Percentiles rank a stretch among this genome's conserved stretches.
Conservation (phyloP, 2,113 vertebrate genomes). For the Anguilla japonica region DNA sequence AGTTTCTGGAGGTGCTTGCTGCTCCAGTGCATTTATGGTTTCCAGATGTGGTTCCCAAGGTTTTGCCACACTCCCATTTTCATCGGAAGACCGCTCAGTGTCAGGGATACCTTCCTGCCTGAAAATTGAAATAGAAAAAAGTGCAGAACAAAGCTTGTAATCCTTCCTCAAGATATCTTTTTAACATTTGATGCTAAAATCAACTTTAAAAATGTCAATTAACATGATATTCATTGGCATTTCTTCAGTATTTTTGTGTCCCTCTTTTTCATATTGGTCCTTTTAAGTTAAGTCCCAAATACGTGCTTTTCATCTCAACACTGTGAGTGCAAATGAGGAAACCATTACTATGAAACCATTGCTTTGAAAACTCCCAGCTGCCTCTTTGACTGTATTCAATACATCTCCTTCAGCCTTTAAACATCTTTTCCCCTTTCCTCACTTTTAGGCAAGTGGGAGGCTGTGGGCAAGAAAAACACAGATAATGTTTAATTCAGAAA, state of each 20-base stretch:
- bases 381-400: neutral
- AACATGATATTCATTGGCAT: neutral
- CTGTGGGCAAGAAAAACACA: neutral
- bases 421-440: neutral
- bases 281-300: too few relatives aligned
- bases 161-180: neutral
- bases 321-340: neutral
- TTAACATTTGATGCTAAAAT: neutral
- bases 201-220: neutral
- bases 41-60: constrained; percentile 24
- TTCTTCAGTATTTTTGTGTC: neutral
- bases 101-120: neutral
- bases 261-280: neutral
- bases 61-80: neutral
- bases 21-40: constrained; percentile 19
- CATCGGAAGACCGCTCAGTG: neutral
- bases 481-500: constrained; percentile 14
- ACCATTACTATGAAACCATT: neutral
- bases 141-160: neutral
- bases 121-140: neutral
- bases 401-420: constrained; percentile 4
- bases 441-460: neutral
- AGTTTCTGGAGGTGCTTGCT: neutral
- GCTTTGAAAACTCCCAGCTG: constrained; percentile 10
- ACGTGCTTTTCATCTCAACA: neutral